phyloP scores from a whole-genome alignment of 2,113 vertebrate species.

The Cephalopterus ornatus region DNA sequence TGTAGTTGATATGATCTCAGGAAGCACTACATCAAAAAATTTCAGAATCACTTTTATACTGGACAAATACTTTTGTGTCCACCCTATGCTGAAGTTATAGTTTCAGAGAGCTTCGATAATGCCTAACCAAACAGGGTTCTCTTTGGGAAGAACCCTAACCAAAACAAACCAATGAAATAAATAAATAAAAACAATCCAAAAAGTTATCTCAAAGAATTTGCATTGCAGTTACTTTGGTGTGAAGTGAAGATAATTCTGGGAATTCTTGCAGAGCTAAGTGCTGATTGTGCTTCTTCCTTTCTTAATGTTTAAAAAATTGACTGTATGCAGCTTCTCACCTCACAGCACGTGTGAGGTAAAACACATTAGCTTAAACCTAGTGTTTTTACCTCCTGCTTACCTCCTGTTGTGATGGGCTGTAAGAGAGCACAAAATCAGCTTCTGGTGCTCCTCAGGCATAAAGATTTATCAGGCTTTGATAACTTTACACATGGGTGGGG shows the following conservation, averaged over 20 bases:
- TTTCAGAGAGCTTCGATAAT: background rate
- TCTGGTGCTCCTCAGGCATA: background rate
- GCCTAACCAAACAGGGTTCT: background rate
- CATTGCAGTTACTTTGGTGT: background rate
- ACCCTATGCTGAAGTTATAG: background rate
- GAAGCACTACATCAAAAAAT: background rate
- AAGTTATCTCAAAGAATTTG: background rate
- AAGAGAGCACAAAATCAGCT: background rate
- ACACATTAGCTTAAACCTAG: background rate
- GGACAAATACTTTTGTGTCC: background rate
- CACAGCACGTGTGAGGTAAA: background rate
- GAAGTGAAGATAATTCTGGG: background rate
- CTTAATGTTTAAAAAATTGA: background rate
- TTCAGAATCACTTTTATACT: background rate
- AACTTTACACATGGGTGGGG: background rate
- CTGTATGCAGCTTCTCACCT: background rate
- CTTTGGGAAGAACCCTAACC: background rate
- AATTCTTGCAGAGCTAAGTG: background rate
- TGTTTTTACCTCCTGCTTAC: background rate
- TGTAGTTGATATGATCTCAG: background rate
- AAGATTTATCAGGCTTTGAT: background rate
- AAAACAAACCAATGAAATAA: background rate
- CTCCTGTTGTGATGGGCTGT: background rate
- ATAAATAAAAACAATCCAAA: background rate
- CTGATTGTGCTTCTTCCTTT: background rate